Evolutionary conservation across 1,140 invertebrate species (phyloP), one percentile per base, ranked within the genome.

Genomic region (Pachyrhynchus sulphureomaculatus): DNA sequence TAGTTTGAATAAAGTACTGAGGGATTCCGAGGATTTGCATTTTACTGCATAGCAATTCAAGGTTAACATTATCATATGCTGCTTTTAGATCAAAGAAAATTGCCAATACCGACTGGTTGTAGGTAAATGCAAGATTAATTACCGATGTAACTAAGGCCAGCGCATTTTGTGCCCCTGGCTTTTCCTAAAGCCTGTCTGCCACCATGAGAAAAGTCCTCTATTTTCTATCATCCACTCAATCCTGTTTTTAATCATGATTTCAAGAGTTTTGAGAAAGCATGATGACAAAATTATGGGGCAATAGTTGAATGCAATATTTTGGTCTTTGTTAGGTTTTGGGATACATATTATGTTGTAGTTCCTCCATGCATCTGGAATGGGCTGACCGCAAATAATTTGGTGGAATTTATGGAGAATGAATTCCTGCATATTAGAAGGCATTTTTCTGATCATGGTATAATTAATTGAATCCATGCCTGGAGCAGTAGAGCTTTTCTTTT

Each of bases 31-130:
- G 26, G 5, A 47, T 10, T 2, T 13, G 5, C 20, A 62, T 5
- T 29, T 54, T 52, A 23, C 47, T n/a, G 9, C 55, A 62, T 44
- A 61, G 20, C 18, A 10, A 15, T 21, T 12, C 33, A 13, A 53
- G 45, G 18, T 34, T 24, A 12, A 54, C 59, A 26, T 45, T n/a
- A 26, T 62, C 42, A 39, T 55, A 47, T 1, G 59, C 59, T 15
- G 49, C 26, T 48, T 55, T 49, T 10, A 62, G 45, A 24, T 62
- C 59, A 17, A 62, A 18, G 51, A 54, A 54, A 20, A 62, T 33
- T 0, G 59, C 59, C 0, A 55, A n/a, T 33, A 55, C 32, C 5
- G 10, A 6, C 21, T 47, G 26, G 4, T 42, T 44, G 2, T 45
- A 18, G 13, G 23, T 34, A 39, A 61, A 61, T 3, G 47, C 47